These are phyloP conservation scores for Ceramica pisi DNA, from an alignment of 2,888 invertebrate species.

Conservation along the genomic window DNA sequence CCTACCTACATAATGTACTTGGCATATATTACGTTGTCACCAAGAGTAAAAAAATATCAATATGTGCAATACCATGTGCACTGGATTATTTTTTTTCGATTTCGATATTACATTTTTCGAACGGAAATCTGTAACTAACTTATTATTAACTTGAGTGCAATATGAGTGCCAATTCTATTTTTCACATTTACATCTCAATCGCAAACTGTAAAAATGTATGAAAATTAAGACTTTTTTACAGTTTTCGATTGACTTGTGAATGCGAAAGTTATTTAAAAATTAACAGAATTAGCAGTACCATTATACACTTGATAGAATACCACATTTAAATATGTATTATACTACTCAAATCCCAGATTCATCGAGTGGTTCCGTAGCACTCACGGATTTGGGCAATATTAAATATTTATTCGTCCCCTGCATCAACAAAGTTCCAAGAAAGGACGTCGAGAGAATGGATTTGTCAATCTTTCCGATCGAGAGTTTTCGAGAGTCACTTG, in stretches of 20 bases:
- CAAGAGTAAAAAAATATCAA: too few relatives aligned
- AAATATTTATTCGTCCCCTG: slow-evolving; percentile 35
- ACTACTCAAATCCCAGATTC: not conserved
- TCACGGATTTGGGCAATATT: slow-evolving; percentile 25
- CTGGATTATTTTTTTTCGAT: not conserved
- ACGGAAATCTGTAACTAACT: not conserved
- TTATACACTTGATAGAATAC: slow-evolving; percentile 4
- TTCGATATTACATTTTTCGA: not conserved
- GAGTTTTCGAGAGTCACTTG: slow-evolving; percentile 49
- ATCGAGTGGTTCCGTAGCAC: slow-evolving; percentile 2
- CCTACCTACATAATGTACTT: too few relatives aligned
- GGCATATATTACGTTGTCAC: too few relatives aligned
- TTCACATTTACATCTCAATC: too few relatives aligned
- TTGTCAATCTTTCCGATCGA: slow-evolving; percentile 48
- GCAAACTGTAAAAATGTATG: too few relatives aligned
- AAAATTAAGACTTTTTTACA: too few relatives aligned
- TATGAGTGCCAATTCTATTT: too few relatives aligned
- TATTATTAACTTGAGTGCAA: not conserved
- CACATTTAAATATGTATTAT: slow-evolving; percentile 7
- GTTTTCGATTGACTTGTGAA: too few relatives aligned
- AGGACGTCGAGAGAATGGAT: slow-evolving; percentile 37
- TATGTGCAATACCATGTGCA: too few relatives aligned
- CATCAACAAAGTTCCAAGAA: slow-evolving; percentile 36
- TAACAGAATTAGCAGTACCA: not conserved
- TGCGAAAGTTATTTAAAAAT: too few relatives aligned